These are phyloP conservation scores for Chaetorhynchus papuensis DNA, from an alignment of 2,113 vertebrate species.

Conservation along the genomic window DNA sequence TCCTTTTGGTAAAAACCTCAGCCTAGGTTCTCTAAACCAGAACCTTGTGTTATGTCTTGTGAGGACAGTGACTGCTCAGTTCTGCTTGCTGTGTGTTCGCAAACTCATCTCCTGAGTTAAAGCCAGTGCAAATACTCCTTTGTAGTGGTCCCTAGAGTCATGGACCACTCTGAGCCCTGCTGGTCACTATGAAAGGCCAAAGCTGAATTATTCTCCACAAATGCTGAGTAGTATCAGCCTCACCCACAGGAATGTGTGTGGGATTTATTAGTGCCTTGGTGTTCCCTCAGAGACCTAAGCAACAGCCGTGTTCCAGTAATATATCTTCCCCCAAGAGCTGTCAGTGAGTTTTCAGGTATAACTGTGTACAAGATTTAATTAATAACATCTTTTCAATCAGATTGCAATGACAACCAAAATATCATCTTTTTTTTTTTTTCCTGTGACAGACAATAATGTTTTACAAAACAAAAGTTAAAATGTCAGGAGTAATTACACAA, in stretches of 20 bases:
- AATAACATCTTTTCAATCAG: not conserved
- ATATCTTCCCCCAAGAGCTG: not conserved
- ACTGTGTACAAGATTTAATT: not conserved
- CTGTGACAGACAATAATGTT: not conserved
- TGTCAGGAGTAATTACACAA: slow-evolving; percentile 13
- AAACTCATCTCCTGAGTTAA: not conserved
- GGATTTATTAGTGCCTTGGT: not conserved
- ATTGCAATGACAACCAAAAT: not conserved
- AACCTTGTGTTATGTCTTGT: not conserved
- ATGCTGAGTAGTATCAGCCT: not conserved
- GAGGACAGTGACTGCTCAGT: not conserved
- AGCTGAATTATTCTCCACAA: not conserved
- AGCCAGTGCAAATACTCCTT: not conserved
- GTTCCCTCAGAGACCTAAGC: not conserved
- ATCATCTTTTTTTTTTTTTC: not conserved
- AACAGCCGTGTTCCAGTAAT: not conserved
- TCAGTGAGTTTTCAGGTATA: not conserved
- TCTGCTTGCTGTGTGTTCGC: not conserved
- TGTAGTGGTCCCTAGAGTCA: not conserved
- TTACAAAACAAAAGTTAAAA: slow-evolving; percentile 14
- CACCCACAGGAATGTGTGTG: not conserved
- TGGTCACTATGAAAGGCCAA: not conserved
- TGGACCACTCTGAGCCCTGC: not conserved
- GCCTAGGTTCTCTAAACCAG: not conserved
- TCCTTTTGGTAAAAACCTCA: not conserved